A percentile compares a stretch with the other conserved stretches of the same genome.
phyloP scores from a whole-genome alignment of 2,797 vertebrate species.

The Pseudopleuronectes americanus region DNA sequence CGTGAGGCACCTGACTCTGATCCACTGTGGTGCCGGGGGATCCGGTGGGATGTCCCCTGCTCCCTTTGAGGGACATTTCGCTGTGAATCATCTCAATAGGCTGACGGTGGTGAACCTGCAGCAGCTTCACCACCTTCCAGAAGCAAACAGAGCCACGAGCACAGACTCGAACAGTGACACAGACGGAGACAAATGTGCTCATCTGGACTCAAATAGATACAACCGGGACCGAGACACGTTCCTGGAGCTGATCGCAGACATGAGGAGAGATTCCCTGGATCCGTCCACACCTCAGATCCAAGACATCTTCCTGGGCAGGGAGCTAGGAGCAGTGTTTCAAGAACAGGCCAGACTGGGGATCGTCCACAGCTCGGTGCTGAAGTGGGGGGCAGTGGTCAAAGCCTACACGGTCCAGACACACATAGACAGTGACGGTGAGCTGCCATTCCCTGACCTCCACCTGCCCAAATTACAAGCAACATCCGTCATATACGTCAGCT shows the following conservation, averaged over 20 bases:
- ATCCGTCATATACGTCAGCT: constrained; percentile 75
- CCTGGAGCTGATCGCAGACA: constrained; percentile 36
- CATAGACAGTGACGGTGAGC: constrained; percentile 64
- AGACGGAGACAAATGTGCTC: constrained; percentile 36
- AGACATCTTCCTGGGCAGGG: constrained; percentile 72
- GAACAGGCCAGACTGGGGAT: constrained; percentile 76
- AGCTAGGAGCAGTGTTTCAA: constrained; percentile 65
- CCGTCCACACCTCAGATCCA: constrained; percentile 57
- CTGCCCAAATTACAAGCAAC: constrained; percentile 69
- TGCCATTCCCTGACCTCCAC: constrained; percentile 75
- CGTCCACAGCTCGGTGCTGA: constrained; percentile 72
- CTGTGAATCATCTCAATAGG: constrained; percentile 72
- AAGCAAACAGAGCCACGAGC: constrained; percentile 49
- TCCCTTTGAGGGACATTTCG: constrained; percentile 56
- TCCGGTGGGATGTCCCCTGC: constrained; percentile 15
- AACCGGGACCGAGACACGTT: constrained; percentile 52
- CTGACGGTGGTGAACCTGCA: constrained; percentile 63
- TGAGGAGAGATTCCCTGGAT: constrained; percentile 32
- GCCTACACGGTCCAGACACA: constrained; percentile 78
- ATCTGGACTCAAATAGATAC: constrained; percentile 46
- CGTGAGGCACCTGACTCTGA: constrained; percentile 73
- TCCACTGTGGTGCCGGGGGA: constrained; percentile 59
- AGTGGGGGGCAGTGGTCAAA: constrained; percentile 65
- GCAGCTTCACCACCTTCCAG: constrained; percentile 28
- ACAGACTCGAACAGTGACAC: constrained; percentile 41